Evolutionary conservation across 2,113 vertebrate genomes (phyloP).

Genomic region (Anarhynchus alexandrinus): DNA sequence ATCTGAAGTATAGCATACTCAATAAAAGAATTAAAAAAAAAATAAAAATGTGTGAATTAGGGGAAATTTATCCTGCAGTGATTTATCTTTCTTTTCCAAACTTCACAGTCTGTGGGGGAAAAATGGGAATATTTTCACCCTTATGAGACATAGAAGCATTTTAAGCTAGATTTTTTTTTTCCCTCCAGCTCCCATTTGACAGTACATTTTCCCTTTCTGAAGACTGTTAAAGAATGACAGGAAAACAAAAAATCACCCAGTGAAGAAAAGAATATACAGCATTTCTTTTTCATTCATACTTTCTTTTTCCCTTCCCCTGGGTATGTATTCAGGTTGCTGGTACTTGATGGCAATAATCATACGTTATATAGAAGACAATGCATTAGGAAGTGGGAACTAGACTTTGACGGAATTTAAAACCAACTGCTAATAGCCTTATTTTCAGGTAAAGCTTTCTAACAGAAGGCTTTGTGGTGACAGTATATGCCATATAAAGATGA

Average conservation of each 20-base stretch:
- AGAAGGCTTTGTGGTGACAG: constrained; percentile 10
- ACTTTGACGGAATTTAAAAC: neutral
- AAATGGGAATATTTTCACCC: neutral
- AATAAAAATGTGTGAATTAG: neutral
- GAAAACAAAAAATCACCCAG: neutral
- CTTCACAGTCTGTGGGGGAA: neutral
- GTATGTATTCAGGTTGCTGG: neutral
- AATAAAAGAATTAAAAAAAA: neutral
- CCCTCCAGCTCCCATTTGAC: neutral
- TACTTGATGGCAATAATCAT: neutral
- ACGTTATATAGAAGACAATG: neutral
- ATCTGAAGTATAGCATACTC: neutral
- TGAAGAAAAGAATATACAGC: neutral
- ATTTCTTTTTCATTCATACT: neutral
- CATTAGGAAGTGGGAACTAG: neutral
- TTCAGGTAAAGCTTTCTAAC: constrained; percentile 39
- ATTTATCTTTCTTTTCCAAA: neutral
- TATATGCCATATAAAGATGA: constrained; percentile 3
- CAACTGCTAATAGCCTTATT: neutral
- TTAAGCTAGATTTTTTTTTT: neutral
- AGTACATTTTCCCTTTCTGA: neutral
- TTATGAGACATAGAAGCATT: neutral
- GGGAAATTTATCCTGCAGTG: neutral
- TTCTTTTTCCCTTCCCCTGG: neutral
- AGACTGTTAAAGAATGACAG: neutral